Evolutionary conservation across 2,888 invertebrate species (phyloP).

Genomic region (Protodeltote pygarga): DNA sequence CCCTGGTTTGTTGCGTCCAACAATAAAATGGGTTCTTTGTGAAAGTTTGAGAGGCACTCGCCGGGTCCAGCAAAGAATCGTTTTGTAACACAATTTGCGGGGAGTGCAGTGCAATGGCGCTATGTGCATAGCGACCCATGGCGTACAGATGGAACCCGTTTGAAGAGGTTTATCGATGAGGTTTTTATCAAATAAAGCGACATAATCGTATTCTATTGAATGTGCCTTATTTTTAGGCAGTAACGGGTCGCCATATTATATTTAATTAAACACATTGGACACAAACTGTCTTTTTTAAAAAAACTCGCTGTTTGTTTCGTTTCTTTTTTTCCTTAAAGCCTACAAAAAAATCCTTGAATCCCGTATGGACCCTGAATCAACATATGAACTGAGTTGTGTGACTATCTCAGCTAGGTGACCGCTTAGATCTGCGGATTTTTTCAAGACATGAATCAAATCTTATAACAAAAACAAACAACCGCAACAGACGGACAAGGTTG

Average conservation of each 20-base stretch:
- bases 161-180: slow-evolving; percentile 15
- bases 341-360: no score
- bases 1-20: slow-evolving; percentile 49
- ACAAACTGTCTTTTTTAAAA: no score
- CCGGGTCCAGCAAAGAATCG: slow-evolving; percentile 73
- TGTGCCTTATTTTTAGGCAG: no score
- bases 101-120: slow-evolving; percentile 62
- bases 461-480: no score
- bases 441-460: no score
- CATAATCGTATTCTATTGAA: neutral
- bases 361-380: no score
- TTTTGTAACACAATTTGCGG: slow-evolving; percentile 83
- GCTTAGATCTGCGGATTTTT: no score
- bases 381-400: no score
- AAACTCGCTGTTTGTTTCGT: neutral
- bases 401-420: no score
- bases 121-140: slow-evolving; percentile 27
- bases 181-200: neutral
- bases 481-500: no score
- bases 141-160: neutral
- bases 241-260: no score
- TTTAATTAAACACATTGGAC: no score
- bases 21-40: slow-evolving; percentile 55
- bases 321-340: neutral
- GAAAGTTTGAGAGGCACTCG: slow-evolving; percentile 75